Evolutionary conservation across 2,113 vertebrate species (phyloP), one percentile per base, ranked within the genome.

Genomic region (mouse (Mus musculus)): DNA sequence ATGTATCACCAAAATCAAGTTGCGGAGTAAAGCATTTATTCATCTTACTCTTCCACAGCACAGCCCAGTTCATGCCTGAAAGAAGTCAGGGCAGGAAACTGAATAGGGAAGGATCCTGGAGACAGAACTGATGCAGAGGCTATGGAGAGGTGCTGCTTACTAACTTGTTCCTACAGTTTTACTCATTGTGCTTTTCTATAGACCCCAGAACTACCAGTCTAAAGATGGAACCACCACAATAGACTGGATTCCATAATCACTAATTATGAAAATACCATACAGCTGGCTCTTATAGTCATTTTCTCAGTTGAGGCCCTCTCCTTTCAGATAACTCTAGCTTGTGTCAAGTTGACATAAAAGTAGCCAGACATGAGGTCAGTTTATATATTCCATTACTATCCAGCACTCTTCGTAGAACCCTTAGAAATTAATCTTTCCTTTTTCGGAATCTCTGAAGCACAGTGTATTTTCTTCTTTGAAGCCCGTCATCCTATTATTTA

Each of bases 401-500:
- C 76, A 75, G 56, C 85, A 71, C 59, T 7, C 88, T 91, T 96
- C 33, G 13, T 81, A 78, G 67, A 26, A 80, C 5, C 5, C 14
- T 96, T 81, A 85, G 46, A 9, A 86, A 92, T 78, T 92, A 59
- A 80, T 76, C 9, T 65, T 46, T 67, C 17, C 30, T n/a, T 72
- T 82, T 49, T 80, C 4, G 67, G 52, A 71, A 94, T 67, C 49
- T 56, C 28, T 80, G 13, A 63, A 54, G 17, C 24, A 26, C 91
- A 94, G 92, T 59, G 11, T 75, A 11, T 69, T 96, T 92, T 72
- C 24, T 52, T 94, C 12, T 78, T 92, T 56, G 59, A 39, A 63
- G 42, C 36, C 7, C 89, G 6, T 42, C 77, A 4, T 76, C 46
- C 20, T 80, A 6, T 13, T 80, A 80, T 90, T 93, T 30, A 87